A percentile compares a stretch with the other conserved stretches of the same genome.
These are phyloP conservation scores for Drosophila neutralis DNA, from an alignment of 2,888 invertebrate species.

Conservation along the genomic window DNA sequence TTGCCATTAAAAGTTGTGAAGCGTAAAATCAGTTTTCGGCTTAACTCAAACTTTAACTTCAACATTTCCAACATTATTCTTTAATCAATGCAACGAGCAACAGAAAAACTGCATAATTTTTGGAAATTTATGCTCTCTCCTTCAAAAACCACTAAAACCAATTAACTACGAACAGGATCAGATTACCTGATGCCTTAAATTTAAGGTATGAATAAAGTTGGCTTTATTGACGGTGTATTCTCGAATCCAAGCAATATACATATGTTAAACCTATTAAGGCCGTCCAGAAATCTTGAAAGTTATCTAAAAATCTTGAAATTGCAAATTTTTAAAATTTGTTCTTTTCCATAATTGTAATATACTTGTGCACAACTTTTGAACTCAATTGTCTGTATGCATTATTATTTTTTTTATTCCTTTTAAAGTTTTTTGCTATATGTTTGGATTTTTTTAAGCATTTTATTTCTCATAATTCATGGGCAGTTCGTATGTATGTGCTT, in stretches of 20 bases:
- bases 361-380: neutral
- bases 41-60: constrained; percentile 34
- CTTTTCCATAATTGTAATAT: neutral
- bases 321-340: neutral
- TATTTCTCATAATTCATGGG: neutral
- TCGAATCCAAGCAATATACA: neutral
- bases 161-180: neutral
- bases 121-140: neutral
- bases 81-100: constrained; percentile 28
- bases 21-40: constrained; percentile 67
- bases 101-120: neutral
- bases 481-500: neutral
- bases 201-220: neutral
- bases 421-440: neutral
- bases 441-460: neutral
- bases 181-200: neutral
- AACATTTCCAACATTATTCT: constrained; percentile 7
- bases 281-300: rapidly evolving
- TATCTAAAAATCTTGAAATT: neutral
- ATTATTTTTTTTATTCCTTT: neutral
- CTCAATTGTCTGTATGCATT: neutral
- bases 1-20: constrained; percentile 69
- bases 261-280: neutral
- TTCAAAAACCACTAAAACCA: neutral
- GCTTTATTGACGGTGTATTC: neutral